Evolutionary conservation across 1,140 invertebrate species (phyloP).

Genomic region (Meloidogyne exigua): DNA sequence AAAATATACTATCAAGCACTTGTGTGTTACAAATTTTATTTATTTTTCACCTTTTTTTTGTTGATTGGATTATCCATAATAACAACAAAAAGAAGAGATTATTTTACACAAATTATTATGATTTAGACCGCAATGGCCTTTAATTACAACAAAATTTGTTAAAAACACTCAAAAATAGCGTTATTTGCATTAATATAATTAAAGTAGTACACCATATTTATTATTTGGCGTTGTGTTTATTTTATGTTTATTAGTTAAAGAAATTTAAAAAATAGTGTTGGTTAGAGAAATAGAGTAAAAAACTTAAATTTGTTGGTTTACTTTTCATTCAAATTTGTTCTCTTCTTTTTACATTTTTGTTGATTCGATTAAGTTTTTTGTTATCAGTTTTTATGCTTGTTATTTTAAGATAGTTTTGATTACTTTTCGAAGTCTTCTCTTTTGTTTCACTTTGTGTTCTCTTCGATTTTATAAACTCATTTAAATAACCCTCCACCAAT

Average conservation of each 20-base stretch:
- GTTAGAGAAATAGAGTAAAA: background rate
- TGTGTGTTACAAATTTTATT: background rate
- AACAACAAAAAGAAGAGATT: background rate
- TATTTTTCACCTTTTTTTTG: background rate
- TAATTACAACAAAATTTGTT: background rate
- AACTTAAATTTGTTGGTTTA: background rate
- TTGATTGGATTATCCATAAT: background rate
- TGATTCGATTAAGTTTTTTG: too few relatives aligned
- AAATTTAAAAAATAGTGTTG: background rate
- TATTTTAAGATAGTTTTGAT: too few relatives aligned
- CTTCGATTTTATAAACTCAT: too few relatives aligned
- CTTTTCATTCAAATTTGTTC: too few relatives aligned
- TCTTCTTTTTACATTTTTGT: too few relatives aligned
- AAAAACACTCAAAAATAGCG: background rate
- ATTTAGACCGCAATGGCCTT: slow-evolving; percentile 1
- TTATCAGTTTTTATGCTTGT: too few relatives aligned
- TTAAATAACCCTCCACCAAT: background rate
- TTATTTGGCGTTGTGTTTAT: background rate
- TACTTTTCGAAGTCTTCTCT: too few relatives aligned
- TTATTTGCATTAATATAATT: background rate
- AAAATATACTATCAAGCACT: background rate
- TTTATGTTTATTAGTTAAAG: background rate
- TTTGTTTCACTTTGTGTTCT: background rate
- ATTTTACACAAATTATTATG: background rate
- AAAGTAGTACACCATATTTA: background rate